Evolutionary conservation across 92 coral and sea anemone species (phyloP).

Genomic region (Parazoanthus atlanticus): DNA sequence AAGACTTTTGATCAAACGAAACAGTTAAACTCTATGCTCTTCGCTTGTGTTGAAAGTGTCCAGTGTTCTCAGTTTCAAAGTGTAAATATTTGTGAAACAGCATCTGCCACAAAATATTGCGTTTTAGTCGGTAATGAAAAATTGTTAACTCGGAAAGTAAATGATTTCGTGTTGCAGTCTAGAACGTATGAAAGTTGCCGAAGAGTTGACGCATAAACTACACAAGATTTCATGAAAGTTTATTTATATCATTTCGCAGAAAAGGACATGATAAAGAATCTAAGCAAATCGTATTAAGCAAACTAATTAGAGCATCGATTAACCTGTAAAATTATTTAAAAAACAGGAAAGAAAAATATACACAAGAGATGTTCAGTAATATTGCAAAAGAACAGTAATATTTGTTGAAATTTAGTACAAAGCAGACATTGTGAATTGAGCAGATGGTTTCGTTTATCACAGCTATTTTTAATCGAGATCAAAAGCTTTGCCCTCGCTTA

Average conservation of each 20-base stretch:
- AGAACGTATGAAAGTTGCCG: not conserved
- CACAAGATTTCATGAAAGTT: not conserved
- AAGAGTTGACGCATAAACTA: no score
- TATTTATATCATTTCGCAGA: not conserved
- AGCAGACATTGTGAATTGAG: not conserved
- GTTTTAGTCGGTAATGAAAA: not conserved
- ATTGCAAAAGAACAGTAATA: not conserved
- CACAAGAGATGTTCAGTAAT: no score
- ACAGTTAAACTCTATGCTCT: not conserved
- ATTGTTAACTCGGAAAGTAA: not conserved
- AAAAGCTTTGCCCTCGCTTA: not conserved
- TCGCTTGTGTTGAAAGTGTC: not conserved
- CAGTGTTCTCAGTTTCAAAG: not conserved
- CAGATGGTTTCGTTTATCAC: not conserved
- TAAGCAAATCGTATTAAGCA: not conserved
- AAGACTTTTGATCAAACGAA: not conserved
- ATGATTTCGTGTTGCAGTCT: not conserved
- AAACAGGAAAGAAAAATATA: not conserved
- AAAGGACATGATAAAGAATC: not conserved
- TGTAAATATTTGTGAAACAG: not conserved
- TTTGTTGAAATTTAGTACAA: not conserved
- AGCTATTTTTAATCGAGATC: not conserved
- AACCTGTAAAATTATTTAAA: not conserved
- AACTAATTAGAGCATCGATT: not conserved
- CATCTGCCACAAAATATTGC: not conserved